Evolutionary conservation across 2,797 vertebrate species (phyloP), one percentile per base, ranked within the genome.

Genomic region (Catostomus latipinnis): DNA sequence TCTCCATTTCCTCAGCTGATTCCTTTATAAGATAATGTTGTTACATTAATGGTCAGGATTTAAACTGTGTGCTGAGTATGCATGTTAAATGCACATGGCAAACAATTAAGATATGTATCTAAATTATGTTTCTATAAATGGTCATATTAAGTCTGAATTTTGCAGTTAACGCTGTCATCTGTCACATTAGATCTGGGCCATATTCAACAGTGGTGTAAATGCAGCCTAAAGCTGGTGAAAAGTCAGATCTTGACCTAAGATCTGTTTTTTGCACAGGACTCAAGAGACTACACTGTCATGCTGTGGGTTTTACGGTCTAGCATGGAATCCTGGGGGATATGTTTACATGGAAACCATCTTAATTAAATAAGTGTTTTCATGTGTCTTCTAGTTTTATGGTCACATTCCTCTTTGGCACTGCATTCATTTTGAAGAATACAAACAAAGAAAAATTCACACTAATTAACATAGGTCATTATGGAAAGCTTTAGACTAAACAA

Each of bases 281-380:
- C 53, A 45, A 79, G 54, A 61, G 76, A 74, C 56, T 34, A 58
- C 34, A 6, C 18, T 71, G 82, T 70, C 70, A 80, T 49, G 46
- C 52, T 66, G 49, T 16, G 79, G 68, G 68, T 80, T 79, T 81
- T 78, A 62, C 48, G n/a, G 60, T 22, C 76, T 53, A 53, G 56
- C 67, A 68, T 72, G 70, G 83, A 82, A 82, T 82, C 69, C 71
- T 82, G 52, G 43, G 52, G 72, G 77, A 75, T 69, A 69, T 52
- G 76, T 77, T 78, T 77, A 62, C 79, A 84, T 87, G 80, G 81
- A 87, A 86, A 86, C 53, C 68, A 49, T 14, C 62, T 77, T 82
- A 83, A 85, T 82, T 66, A 74, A 84, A 74, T 83, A 88, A 85
- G 80, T 69, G 82, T 84, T 88, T 85, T 80, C 63, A 82, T 34